A percentile compares a stretch with the other conserved stretches of the same genome.
Conservation (phyloP, 2,888 invertebrate genomes). For the Microctonus aethiopoides region DNA sequence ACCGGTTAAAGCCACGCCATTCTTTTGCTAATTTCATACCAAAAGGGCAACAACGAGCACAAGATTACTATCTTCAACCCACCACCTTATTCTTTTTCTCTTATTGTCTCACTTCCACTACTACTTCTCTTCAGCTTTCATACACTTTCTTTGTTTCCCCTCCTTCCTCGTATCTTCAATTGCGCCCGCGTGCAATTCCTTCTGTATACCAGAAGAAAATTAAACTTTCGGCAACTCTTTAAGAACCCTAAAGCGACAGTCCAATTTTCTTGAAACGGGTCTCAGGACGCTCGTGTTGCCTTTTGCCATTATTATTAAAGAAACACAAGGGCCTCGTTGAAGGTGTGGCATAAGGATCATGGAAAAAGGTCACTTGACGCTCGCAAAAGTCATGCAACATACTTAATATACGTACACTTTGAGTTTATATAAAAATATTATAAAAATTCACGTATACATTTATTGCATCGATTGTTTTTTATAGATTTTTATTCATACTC, state of each 20-base stretch:
- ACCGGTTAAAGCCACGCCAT: slow-evolving; percentile 30
- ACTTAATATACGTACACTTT: not conserved
- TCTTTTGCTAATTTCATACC: slow-evolving; percentile 21
- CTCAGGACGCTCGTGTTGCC: slow-evolving; percentile 47
- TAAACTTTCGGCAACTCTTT: slow-evolving; percentile 57
- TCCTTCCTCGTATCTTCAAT: not conserved
- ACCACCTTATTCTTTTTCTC: slow-evolving; percentile 6
- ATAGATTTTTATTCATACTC: not conserved
- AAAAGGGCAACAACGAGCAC: slow-evolving; percentile 37
- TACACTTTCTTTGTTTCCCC: not conserved
- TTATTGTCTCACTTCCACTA: not conserved
- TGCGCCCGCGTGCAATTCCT: not conserved
- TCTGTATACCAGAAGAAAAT: slow-evolving; percentile 47
- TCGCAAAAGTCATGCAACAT: slow-evolving; percentile 34
- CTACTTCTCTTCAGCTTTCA: not conserved
- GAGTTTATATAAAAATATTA: not conserved
- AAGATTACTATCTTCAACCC: slow-evolving; percentile 17
- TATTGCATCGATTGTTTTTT: not conserved
- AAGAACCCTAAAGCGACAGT: slow-evolving; percentile 54
- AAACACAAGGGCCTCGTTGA: slow-evolving; percentile 31
- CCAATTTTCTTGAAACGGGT: slow-evolving; percentile 56
- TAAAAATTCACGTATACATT: not conserved
- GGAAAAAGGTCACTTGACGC: slow-evolving; percentile 29
- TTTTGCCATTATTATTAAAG: slow-evolving; percentile 46
- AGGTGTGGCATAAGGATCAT: not conserved